A percentile compares a stretch with the other conserved stretches of the same genome.
Evolutionary conservation across 2,797 vertebrate genomes (phyloP).

Genomic region (Picus viridis): DNA sequence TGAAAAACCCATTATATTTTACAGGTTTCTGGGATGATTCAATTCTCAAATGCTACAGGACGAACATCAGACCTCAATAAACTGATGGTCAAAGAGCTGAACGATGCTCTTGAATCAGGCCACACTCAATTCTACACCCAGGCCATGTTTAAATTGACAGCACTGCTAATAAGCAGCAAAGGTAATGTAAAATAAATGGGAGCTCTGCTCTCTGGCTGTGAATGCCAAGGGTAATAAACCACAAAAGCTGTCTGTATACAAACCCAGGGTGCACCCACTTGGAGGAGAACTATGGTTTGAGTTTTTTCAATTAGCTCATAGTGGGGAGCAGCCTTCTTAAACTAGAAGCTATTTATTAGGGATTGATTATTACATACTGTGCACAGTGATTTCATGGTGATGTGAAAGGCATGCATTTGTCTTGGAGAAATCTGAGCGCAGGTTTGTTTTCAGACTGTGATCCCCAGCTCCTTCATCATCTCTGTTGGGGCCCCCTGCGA

Average conservation of each 20-base stretch:
- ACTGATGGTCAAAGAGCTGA: slow-evolving; percentile 89
- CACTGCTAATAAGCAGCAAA: slow-evolving; percentile 91
- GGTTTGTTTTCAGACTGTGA: slow-evolving; percentile 86
- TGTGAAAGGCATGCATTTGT: neutral
- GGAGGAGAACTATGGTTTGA: neutral
- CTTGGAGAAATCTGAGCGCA: slow-evolving; percentile 13
- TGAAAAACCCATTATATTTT: neutral
- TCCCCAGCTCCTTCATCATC: slow-evolving; percentile 91
- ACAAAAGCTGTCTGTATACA: neutral
- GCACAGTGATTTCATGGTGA: neutral
- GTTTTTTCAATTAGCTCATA: neutral
- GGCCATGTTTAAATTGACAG: slow-evolving; percentile 95
- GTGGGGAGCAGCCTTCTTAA: neutral
- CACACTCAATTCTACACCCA: slow-evolving; percentile 88
- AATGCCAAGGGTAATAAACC: neutral
- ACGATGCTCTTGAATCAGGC: slow-evolving; percentile 81
- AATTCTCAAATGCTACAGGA: slow-evolving; percentile 86
- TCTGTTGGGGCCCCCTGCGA: slow-evolving; percentile 94
- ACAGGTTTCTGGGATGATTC: slow-evolving; percentile 95
- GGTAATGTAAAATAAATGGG: slow-evolving; percentile 76
- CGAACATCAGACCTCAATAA: slow-evolving; percentile 88
- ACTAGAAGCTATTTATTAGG: neutral
- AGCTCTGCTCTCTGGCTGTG: neutral
- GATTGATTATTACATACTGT: neutral
- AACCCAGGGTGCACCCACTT: neutral